Percentiles rank a stretch among this genome's conserved stretches.
Evolutionary conservation across 2,113 vertebrate genomes (phyloP).

Genomic region (Eclectus roratus): DNA sequence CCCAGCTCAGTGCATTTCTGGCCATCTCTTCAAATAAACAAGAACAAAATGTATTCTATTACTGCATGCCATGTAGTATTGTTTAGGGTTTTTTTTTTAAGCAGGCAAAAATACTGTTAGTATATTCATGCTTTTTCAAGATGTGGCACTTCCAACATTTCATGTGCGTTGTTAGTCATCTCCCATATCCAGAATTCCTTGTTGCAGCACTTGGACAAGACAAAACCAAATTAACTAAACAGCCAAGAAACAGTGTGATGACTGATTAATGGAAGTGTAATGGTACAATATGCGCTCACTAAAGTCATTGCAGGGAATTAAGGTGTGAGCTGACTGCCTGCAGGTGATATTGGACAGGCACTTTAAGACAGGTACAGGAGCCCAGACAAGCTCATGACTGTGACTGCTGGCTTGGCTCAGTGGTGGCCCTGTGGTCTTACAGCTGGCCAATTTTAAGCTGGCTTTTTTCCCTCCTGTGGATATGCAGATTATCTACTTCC

Average conservation of each 20-base stretch:
- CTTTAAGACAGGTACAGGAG: neutral
- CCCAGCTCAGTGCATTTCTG: slow-evolving; percentile 53
- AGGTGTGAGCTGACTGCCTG: slow-evolving; percentile 34
- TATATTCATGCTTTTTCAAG: slow-evolving; percentile 63
- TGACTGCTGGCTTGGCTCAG: neutral
- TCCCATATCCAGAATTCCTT: slow-evolving; percentile 24
- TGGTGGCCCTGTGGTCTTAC: neutral
- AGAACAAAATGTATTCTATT: slow-evolving; percentile 25
- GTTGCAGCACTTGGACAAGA: slow-evolving; percentile 27
- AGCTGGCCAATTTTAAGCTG: neutral
- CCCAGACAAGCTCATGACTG: neutral
- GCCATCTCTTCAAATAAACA: slow-evolving; percentile 40
- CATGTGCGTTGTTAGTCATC: slow-evolving; percentile 23
- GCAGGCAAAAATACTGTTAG: slow-evolving; percentile 61
- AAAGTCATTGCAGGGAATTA: neutral
- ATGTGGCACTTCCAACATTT: slow-evolving; percentile 29
- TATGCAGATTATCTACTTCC: neutral
- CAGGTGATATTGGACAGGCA: neutral
- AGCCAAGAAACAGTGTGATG: slow-evolving; percentile 18
- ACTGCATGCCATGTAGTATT: slow-evolving; percentile 62
- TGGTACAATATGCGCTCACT: neutral
- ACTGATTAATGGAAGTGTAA: slow-evolving; percentile 5
- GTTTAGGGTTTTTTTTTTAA: neutral
- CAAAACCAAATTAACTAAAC: neutral
- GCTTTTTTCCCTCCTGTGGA: neutral